phyloP scores from a whole-genome alignment of 2,113 vertebrate species.

The Numida meleagris region DNA sequence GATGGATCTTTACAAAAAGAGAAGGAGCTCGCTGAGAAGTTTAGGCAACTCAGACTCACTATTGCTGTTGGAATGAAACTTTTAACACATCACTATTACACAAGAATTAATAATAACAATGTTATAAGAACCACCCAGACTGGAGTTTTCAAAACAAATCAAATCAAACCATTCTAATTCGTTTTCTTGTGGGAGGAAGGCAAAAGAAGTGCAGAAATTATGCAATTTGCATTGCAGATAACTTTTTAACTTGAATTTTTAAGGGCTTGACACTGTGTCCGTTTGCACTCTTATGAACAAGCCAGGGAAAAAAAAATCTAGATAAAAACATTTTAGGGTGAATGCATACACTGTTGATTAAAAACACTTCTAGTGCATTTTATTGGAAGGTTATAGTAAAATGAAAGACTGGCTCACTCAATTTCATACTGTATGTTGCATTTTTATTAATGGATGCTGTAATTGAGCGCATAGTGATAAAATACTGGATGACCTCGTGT shows the following conservation, averaged over 20 bases:
- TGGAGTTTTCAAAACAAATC: constrained; percentile 21
- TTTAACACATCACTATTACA: not conserved
- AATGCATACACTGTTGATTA: not conserved
- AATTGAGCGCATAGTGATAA: not conserved
- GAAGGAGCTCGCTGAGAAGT: not conserved
- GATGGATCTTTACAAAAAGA: not conserved
- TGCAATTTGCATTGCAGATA: not conserved
- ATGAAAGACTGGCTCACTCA: not conserved
- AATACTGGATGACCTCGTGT: not conserved
- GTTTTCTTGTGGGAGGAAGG: constrained; percentile 3
- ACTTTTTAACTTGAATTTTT: not conserved
- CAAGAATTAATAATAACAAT: not conserved
- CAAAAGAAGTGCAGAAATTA: not conserved
- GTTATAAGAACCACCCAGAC: not conserved
- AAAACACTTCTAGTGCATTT: not conserved
- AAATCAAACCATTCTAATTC: not conserved
- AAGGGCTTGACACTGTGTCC: not conserved
- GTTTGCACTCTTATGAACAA: not conserved
- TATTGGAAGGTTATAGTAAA: not conserved
- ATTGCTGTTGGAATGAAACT: not conserved
- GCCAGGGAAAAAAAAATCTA: not conserved
- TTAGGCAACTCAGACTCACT: not conserved
- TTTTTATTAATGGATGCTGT: not conserved
- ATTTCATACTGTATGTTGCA: not conserved
- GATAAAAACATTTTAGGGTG: not conserved